Evolutionary conservation across 2,113 vertebrate species (phyloP), one percentile per base, ranked within the genome.

Genomic region (Mobula hypostoma): DNA sequence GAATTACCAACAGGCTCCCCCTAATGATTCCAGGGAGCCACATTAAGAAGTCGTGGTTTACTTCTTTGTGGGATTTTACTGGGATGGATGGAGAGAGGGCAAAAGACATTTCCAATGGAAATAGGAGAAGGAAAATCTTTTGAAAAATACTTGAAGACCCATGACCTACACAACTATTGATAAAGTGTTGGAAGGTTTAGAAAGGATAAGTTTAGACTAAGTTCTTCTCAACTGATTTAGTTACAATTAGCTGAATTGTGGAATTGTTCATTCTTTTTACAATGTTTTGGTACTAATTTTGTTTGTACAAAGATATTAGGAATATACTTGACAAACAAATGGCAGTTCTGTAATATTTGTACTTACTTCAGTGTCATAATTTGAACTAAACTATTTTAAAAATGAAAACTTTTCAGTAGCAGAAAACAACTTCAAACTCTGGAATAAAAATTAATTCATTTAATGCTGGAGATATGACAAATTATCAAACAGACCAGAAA

Each of bases 361-460:
- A 85, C 58, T 56, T 58, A 9, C 24, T 85, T 58, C 21, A 58
- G 82, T 27, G 82, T 58, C 82, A 56, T 17, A 40, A 48, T 48
- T 85, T 85, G 7, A 85, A 11, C 4, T 85, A 24, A 85, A 58
- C 1, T 48, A 48, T 48, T 48, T 48, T 48, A 48, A 48, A 48
- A 8, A 32, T 56, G 40, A 83, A 56, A 40, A 58, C 40, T 9
- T 85, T 85, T 24, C 48, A 85, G 2, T 85, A 48, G 21, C 48
- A 85, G 21, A 58, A 85, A 85, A 8, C 82, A 21, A 80, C 32
- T 85, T 85, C 82, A 85, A 85, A n/a, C 83, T 88, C 24, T n/a
- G 27, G 58, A 61, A 88, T 88, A n/a, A 63, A 24, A 27, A 88
- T 88, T 88, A 88, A 58, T 88, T 27, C 58, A 88, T 88, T 88